These are phyloP conservation scores for Conopomorpha cramerella DNA, from an alignment of 1,140 invertebrate species.

Conservation along the genomic window DNA sequence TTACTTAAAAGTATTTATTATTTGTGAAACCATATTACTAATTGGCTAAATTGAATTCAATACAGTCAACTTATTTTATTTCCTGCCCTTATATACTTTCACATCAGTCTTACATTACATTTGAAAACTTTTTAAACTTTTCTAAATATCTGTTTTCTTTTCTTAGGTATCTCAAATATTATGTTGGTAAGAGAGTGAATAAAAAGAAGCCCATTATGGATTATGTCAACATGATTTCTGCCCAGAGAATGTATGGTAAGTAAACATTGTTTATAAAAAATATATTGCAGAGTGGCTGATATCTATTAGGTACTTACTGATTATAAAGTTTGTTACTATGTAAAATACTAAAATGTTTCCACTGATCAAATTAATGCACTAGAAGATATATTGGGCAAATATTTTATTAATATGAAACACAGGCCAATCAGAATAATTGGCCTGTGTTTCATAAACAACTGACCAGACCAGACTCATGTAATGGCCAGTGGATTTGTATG, in stretches of 20 bases:
- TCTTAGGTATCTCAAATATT: conserved; percentile 44
- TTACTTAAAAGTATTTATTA: conserved; percentile 5
- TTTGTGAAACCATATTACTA: neutral
- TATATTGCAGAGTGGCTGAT: conserved; percentile 5
- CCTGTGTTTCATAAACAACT: too few relatives aligned
- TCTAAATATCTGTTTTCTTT: neutral
- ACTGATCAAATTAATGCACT: too few relatives aligned
- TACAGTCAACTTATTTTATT: neutral
- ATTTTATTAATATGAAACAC: too few relatives aligned
- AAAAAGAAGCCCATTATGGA: conserved; percentile 48
- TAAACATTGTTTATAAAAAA: conserved; percentile 5
- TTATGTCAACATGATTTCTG: conserved; percentile 36
- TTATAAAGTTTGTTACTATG: too few relatives aligned
- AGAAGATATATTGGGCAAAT: neutral
- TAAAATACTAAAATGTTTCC: neutral
- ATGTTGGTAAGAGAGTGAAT: conserved; percentile 27
- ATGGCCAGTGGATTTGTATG: too few relatives aligned
- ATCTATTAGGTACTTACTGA: too few relatives aligned
- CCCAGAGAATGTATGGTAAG: conserved; percentile 44
- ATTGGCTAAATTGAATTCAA: neutral
- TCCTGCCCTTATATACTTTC: neutral
- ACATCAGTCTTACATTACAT: neutral
- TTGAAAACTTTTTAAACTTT: neutral
- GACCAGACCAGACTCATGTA: too few relatives aligned
- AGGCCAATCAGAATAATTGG: too few relatives aligned